These are phyloP conservation scores for Drosophila erecta DNA, from an alignment of 1,140 invertebrate genomes.

Conservation along the genomic window DNA sequence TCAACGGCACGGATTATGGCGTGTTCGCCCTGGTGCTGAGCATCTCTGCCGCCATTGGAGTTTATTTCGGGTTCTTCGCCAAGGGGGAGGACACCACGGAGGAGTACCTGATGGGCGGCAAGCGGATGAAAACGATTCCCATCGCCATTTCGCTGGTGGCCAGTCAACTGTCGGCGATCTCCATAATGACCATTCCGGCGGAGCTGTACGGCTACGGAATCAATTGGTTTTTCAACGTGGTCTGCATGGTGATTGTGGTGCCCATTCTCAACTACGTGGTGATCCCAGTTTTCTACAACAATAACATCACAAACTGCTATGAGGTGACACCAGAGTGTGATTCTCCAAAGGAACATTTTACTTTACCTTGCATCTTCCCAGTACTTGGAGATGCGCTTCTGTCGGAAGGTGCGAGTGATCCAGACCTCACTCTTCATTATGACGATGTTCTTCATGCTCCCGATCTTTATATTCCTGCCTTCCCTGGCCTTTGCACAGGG, in stretches of 20 bases:
- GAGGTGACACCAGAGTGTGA: conserved; percentile 86
- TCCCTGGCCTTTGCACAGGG: conserved; percentile 92
- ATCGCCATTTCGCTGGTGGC: conserved; percentile 89
- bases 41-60: conserved; percentile 87
- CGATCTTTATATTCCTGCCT: conserved; percentile 86
- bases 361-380: conserved; percentile 68
- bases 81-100: conserved; percentile 85
- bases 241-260: conserved; percentile 88
- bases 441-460: conserved; percentile 74
- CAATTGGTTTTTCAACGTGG: conserved; percentile 88
- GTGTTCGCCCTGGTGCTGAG: conserved; percentile 88
- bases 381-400: conserved; percentile 90
- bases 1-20: conserved; percentile 86
- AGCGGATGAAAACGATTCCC: conserved; percentile 88
- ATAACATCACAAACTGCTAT: conserved; percentile 92
- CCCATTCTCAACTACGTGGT: conserved; percentile 89
- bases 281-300: conserved; percentile 92
- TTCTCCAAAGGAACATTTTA: neutral
- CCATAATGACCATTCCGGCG: conserved; percentile 91
- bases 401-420: conserved; percentile 86
- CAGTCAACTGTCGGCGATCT: conserved; percentile 92
- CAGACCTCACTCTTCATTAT: conserved; percentile 88
- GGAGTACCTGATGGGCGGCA: conserved; percentile 88
- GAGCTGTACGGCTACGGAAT: conserved; percentile 92
- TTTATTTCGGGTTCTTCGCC: conserved; percentile 87